Conservation (phyloP, 1,140 invertebrate species). For the Cylas formicarius region DNA sequence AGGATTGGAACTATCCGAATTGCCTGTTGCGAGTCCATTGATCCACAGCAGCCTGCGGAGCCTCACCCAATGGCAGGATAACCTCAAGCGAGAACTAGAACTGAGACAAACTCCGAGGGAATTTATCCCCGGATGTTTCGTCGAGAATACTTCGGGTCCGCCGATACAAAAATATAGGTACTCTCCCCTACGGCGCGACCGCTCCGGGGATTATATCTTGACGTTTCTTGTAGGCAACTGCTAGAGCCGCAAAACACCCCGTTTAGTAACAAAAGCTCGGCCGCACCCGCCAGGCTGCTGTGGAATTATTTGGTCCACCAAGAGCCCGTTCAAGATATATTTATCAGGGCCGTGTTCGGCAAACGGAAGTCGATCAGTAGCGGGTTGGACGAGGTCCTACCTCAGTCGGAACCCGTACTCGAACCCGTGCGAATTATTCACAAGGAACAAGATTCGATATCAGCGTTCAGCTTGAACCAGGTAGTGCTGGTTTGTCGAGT, state of each 20-base stretch:
- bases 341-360: constrained; percentile 92
- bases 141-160: constrained; percentile 61
- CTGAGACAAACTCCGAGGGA: constrained; percentile 65
- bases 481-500: constrained; percentile 44
- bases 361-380: constrained; percentile 47
- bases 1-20: constrained; percentile 53
- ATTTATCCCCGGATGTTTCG: constrained; percentile 80
- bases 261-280: constrained; percentile 70
- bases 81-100: constrained; percentile 65
- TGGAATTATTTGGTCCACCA: constrained; percentile 93
- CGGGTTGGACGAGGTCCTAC: constrained; percentile 43
- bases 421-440: constrained; percentile 94
- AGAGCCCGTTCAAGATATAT: constrained; percentile 88
- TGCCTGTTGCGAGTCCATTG: constrained; percentile 89
- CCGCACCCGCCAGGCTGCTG: constrained; percentile 75
- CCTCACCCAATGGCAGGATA: constrained; percentile 82
- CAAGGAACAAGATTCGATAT: constrained; percentile 97
- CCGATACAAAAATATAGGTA: constrained; percentile 87
- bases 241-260: constrained; percentile 93
- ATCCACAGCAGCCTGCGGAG: constrained; percentile 83
- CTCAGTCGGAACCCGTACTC: constrained; percentile 43
- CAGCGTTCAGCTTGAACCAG: constrained; percentile 93
- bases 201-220: too few species aligned
- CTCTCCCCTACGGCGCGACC: too few species aligned
- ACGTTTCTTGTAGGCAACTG: constrained; percentile 44